Evolutionary conservation across 2,888 invertebrate species (phyloP).

Genomic region (Phalera bucephala): DNA sequence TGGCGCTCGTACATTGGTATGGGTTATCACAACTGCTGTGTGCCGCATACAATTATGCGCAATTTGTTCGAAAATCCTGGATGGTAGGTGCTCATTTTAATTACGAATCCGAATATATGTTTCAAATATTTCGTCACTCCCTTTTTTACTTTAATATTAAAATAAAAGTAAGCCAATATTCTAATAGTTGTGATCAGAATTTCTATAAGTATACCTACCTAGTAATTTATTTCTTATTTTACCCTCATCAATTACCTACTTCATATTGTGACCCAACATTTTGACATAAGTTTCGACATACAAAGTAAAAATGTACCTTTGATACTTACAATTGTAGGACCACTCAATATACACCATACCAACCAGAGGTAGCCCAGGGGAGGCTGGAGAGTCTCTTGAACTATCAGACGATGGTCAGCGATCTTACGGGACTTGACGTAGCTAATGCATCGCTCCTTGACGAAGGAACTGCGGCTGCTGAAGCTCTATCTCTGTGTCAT

Average conservation of each 20-base stretch:
- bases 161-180: no score
- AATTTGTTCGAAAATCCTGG: conserved; percentile 99
- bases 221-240: no score
- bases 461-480: conserved; percentile 99
- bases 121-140: no score
- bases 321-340: conserved; percentile 92
- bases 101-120: no score
- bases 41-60: conserved; percentile 96
- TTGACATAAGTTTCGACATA: no score
- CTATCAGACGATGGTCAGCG: conserved; percentile 98
- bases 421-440: conserved; percentile 96
- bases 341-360: conserved; percentile 99
- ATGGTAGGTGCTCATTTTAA: conserved; percentile 87
- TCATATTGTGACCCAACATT: no score
- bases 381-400: conserved; percentile 97
- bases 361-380: conserved; percentile 99
- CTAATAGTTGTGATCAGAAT: no score
- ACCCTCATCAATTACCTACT: no score
- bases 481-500: conserved; percentile 95
- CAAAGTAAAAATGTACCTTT: no score
- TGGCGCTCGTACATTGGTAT: conserved; percentile 99
- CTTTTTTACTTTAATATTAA: no score
- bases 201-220: no score
- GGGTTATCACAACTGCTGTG: conserved; percentile 99
- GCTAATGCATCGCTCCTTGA: conserved; percentile 97